Evolutionary conservation across 2,888 invertebrate species (phyloP), one percentile per base, ranked within the genome.

Genomic region (Enchytraeus crypticus): DNA sequence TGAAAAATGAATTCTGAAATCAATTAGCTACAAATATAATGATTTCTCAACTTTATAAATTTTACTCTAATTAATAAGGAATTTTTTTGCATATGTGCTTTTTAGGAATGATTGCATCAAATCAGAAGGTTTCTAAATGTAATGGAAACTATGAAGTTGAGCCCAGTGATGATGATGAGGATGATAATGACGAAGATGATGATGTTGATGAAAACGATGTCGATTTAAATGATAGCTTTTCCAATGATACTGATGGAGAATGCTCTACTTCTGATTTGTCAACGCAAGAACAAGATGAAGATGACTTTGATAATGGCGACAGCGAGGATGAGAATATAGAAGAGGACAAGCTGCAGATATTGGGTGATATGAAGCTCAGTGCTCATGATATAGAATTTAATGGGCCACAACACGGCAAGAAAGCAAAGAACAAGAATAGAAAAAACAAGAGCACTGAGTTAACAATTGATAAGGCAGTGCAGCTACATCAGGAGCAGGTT

Each of bases 361-460:
- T n/a, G 51, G n/a, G 11, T 33, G 67, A 68, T 43, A 60, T 72
- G 4, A 65, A 69, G 51, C 59, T 60, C 55, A 3, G 26, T n/a
- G 56, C 51, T n/a, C 23, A 30, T 29, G 49, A 34, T 21, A 29
- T 26, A 32, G 51, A 58, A 38, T 29, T n/a, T 11, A 26, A 21
- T n/a, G 27, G 38, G n/a, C 34, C n/a, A 3, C 51, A 5, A 21
- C 5, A 21, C 49, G 26, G 27, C 26, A 49, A 23, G 3, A 26
- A 21, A 27, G 49, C 26, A n/a, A 29, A 51, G 53, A 51, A 73
- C 75, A 80, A 69, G 71, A 79, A 67, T 70, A 74, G 63, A 53
- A 71, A 70, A 57, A 68, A 67, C 59, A 71, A 71, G 66, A 64
- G 63, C 23, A 64, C 58, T 43, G 55, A 58, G 23, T 61, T 54